Evolutionary conservation across 2,888 invertebrate genomes (phyloP).

Genomic region (Theretra japonica): DNA sequence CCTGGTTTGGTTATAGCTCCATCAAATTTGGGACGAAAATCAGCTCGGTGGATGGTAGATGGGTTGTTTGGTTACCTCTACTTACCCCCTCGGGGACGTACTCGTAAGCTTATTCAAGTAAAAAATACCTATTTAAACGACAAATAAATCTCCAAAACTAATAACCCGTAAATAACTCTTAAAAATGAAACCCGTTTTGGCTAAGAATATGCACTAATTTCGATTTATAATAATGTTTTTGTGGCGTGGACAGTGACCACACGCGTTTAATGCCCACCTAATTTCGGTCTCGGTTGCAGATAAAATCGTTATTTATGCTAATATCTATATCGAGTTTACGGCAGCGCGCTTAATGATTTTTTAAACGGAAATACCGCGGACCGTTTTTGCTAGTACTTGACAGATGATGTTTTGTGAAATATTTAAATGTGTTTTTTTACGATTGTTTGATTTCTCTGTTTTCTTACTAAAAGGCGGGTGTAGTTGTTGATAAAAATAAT

Average conservation of each 20-base stretch:
- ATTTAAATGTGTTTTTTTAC: constrained; percentile 37
- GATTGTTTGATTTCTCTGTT: too few species aligned
- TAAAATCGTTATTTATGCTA: constrained; percentile 76
- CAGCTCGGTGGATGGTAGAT: too few species aligned
- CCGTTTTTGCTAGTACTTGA: constrained; percentile 60
- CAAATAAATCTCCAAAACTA: too few species aligned
- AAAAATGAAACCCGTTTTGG: background rate
- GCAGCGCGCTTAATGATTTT: constrained; percentile 66
- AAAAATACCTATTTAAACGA: too few species aligned
- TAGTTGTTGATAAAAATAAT: too few species aligned
- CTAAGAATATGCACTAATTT: constrained; percentile 11
- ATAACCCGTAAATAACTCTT: too few species aligned
- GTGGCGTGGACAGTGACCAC: constrained; percentile 49
- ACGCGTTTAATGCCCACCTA: constrained; percentile 67
- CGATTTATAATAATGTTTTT: constrained; percentile 19
- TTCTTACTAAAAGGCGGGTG: too few species aligned
- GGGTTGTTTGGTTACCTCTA: too few species aligned
- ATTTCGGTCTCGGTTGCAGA: constrained; percentile 65
- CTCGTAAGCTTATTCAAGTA: too few species aligned
- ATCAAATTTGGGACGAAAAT: too few species aligned
- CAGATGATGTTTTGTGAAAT: constrained; percentile 42
- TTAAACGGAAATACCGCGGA: constrained; percentile 79
- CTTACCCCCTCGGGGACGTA: too few species aligned
- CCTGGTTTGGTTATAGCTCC: too few species aligned
- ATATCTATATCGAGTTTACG: constrained; percentile 65